These are phyloP conservation scores for Tenualosa thibaudeaui DNA, from an alignment of 2,797 vertebrate genomes.

Conservation along the genomic window DNA sequence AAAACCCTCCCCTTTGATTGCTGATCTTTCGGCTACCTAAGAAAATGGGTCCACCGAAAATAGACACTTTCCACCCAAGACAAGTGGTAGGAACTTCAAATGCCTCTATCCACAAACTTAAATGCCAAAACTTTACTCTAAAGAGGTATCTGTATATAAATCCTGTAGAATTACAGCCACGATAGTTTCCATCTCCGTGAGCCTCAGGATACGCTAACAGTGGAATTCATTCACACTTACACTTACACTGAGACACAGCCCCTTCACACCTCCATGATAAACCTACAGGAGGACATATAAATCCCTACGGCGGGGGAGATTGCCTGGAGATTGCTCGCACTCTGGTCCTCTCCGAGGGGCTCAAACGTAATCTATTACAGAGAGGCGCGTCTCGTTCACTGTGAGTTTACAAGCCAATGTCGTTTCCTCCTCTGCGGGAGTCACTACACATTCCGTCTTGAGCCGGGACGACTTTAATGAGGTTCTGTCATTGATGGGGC, in stretches of 20 bases:
- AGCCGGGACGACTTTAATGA: slow-evolving; percentile 27
- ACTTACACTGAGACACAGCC: not conserved
- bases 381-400: slow-evolving; percentile 24
- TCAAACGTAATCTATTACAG: slow-evolving; percentile 30
- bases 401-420: slow-evolving; percentile 36
- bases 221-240: not conserved
- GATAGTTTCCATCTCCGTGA: not conserved
- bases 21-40: not conserved
- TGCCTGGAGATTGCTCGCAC: slow-evolving; percentile 25
- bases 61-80: not conserved
- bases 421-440: slow-evolving; percentile 26
- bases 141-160: not conserved
- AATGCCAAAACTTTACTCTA: slow-evolving; percentile 4
- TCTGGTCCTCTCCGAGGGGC: not conserved
- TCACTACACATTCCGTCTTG: slow-evolving; percentile 9
- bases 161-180: not conserved
- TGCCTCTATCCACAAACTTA: not conserved
- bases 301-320: not conserved
- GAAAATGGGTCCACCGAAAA: not conserved
- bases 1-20: not conserved
- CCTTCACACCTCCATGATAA: not conserved
- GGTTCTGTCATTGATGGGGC: slow-evolving; percentile 29
- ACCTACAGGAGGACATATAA: not conserved
- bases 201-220: not conserved
- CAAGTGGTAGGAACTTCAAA: not conserved